Conservation (phyloP, 1,140 invertebrate species). For the Coptotermes formosanus region DNA sequence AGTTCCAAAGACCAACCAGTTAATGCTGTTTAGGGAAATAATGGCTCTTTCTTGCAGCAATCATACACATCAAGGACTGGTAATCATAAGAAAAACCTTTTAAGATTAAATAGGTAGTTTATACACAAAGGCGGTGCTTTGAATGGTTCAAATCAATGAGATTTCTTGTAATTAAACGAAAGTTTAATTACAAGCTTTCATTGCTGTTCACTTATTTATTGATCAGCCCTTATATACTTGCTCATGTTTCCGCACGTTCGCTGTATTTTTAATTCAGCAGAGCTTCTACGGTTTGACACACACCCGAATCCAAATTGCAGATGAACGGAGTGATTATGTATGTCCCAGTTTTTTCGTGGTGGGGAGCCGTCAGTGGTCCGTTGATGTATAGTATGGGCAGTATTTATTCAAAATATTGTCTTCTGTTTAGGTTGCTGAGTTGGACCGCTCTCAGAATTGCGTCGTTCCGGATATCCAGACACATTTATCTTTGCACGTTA, state of each 20-base stretch:
- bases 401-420: neutral
- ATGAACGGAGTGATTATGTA: neutral
- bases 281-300: neutral
- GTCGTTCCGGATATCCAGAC: neutral
- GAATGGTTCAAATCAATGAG: no score
- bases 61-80: no score
- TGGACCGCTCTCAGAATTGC: neutral
- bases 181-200: no score
- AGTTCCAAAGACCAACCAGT: no score
- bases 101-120: no score
- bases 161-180: no score
- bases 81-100: no score
- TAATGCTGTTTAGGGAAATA: no score
- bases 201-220: no score
- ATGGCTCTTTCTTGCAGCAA: no score
- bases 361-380: neutral
- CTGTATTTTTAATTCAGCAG: neutral
- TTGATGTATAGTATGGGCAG: neutral
- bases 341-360: neutral
- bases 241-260: neutral
- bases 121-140: no score
- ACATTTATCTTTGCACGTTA: constrained; percentile 18
- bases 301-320: neutral
- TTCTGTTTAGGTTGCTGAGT: neutral
- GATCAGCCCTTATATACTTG: no score